Evolutionary conservation across 2,113 vertebrate genomes (phyloP).

Genomic region (Macquaria australasica): DNA sequence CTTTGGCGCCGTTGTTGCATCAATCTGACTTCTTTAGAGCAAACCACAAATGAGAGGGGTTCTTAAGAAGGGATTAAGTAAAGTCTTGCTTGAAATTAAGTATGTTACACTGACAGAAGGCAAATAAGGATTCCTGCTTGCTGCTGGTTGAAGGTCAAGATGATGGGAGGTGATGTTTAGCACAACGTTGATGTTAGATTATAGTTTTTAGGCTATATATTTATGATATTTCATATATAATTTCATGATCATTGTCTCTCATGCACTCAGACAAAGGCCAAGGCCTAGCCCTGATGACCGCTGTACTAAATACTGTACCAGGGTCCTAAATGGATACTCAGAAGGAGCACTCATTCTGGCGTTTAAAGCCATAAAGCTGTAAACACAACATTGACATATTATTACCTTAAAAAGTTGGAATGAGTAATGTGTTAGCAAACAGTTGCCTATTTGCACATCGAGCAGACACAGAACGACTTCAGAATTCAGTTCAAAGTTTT

Average conservation of each 20-base stretch:
- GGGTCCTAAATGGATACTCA: background rate
- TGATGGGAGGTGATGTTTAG: background rate
- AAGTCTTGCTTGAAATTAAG: conserved; percentile 58
- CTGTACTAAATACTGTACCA: conserved; percentile 9
- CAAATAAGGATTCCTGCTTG: conserved; percentile 11
- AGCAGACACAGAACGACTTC: background rate
- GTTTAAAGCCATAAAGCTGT: background rate
- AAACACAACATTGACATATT: background rate
- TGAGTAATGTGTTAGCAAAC: background rate
- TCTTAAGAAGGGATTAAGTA: conserved; percentile 52
- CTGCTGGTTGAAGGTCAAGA: background rate
- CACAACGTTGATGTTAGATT: background rate
- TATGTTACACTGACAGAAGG: background rate
- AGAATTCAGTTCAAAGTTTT: background rate
- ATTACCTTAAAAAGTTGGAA: background rate
- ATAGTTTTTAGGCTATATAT: background rate
- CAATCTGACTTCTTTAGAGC: conserved; percentile 52
- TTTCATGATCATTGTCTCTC: background rate
- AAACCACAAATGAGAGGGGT: conserved; percentile 57
- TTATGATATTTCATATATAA: background rate
- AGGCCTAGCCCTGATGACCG: background rate
- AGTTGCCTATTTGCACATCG: background rate
- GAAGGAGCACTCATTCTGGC: background rate
- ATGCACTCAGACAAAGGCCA: background rate
- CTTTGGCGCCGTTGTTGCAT: conserved; percentile 53